Evolutionary conservation across 2,888 invertebrate species (phyloP).

Genomic region (Heliconius charithonia): DNA sequence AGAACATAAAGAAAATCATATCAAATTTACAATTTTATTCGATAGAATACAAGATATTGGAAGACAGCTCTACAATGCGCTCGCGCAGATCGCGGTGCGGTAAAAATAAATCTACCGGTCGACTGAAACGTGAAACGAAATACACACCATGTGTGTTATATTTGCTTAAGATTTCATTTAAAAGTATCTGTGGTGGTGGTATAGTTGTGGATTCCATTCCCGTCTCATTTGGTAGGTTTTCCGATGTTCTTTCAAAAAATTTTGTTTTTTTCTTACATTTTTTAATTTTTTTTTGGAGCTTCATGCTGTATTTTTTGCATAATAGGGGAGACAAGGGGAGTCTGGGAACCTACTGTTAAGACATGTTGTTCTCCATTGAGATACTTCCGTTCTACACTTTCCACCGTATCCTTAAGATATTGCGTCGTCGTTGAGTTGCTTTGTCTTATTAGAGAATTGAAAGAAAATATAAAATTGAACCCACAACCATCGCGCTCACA

Average conservation of each 20-base stretch:
- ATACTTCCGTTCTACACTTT: neutral
- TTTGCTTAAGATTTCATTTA: neutral
- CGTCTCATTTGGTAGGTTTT: neutral
- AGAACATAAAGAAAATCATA: neutral
- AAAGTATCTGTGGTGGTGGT: neutral
- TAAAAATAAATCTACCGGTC: constrained; percentile 47
- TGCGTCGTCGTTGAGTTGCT: neutral
- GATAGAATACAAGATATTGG: constrained; percentile 4
- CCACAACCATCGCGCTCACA: neutral
- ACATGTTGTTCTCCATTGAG: neutral
- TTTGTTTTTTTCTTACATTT: neutral
- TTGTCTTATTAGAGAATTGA: neutral
- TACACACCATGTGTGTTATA: neutral
- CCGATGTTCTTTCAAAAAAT: neutral
- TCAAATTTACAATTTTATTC: neutral
- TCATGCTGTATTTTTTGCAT: neutral
- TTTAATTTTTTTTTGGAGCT: neutral
- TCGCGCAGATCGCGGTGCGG: constrained; percentile 37
- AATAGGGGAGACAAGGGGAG: neutral
- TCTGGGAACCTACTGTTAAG: neutral
- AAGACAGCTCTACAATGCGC: constrained; percentile 12
- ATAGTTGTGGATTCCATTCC: neutral
- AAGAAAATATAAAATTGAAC: neutral
- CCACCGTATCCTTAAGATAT: neutral
- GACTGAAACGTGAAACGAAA: constrained; percentile 40